These are phyloP conservation scores for Thyatira batis DNA, from an alignment of 2,888 invertebrate genomes.

Conservation along the genomic window DNA sequence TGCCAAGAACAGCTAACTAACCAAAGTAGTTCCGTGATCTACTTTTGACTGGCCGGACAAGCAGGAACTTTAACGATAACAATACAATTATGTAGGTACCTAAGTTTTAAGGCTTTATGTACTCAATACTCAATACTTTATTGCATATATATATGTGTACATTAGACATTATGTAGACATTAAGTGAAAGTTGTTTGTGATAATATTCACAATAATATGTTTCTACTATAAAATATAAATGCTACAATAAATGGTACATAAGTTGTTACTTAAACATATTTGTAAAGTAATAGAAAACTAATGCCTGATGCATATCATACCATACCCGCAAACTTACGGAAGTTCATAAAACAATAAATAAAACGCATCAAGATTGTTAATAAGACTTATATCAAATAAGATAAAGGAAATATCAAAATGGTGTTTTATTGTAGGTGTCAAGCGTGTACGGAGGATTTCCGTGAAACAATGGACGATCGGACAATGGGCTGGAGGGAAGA, in stretches of 20 bases:
- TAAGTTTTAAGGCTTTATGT: background rate
- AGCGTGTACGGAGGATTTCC: conserved; percentile 68
- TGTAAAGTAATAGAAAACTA: too few relatives aligned
- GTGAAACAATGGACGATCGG: conserved; percentile 70
- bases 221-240: too few relatives aligned
- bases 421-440: conserved; percentile 60
- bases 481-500: conserved; percentile 61
- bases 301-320: too few relatives aligned
- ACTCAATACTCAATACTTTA: too few relatives aligned
- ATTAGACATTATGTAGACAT: too few relatives aligned
- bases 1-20: conserved; percentile 31
- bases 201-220: too few relatives aligned
- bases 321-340: background rate
- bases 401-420: conserved; percentile 40
- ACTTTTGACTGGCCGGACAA: conserved; percentile 41
- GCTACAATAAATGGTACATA: too few relatives aligned
- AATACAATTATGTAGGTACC: conserved; percentile 4
- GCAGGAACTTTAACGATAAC: conserved; percentile 12
- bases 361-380: conserved; percentile 23
- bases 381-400: conserved; percentile 17
- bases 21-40: conserved; percentile 63
- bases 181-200: too few relatives aligned
- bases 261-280: too few relatives aligned
- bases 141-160: too few relatives aligned
- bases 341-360: conserved; percentile 1